Conservation (phyloP, 2,797 vertebrate genomes). For the Acanthopagrus latus region DNA sequence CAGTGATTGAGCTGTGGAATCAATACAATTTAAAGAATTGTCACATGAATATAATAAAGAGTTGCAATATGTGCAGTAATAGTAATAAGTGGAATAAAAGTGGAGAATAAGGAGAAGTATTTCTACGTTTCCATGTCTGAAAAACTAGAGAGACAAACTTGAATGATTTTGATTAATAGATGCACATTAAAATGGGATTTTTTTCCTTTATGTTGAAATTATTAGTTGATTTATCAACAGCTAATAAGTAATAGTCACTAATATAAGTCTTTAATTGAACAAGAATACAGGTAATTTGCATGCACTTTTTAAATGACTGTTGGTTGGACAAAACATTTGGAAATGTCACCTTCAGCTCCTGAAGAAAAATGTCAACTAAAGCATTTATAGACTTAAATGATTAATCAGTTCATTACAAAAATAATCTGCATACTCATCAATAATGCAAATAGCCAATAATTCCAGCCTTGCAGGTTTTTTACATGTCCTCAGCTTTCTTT, state of each 20-base stretch:
- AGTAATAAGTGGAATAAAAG: neutral
- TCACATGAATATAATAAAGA: neutral
- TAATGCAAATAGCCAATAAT: constrained; percentile 11
- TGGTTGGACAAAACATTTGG: neutral
- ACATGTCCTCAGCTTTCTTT: neutral
- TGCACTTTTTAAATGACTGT: neutral
- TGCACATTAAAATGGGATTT: neutral
- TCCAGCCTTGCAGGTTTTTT: neutral
- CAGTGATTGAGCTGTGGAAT: constrained; percentile 44
- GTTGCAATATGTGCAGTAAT: constrained; percentile 5
- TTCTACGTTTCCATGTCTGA: neutral
- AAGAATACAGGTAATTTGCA: constrained; percentile 7
- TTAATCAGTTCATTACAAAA: constrained; percentile 19
- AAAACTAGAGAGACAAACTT: neutral
- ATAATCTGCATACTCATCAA: neutral
- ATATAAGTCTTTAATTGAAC: neutral
- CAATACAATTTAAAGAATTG: constrained; percentile 6
- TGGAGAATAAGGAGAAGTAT: neutral
- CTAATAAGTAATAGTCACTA: neutral
- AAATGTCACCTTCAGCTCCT: neutral
- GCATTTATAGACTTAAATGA: constrained; percentile 5
- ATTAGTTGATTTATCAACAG: neutral
- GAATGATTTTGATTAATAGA: neutral
- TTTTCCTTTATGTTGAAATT: neutral
- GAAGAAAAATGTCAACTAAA: neutral